Evolutionary conservation across 1,140 invertebrate genomes (phyloP), one percentile per base, ranked within the genome.

Genomic region (Ruditapes philippinarum): DNA sequence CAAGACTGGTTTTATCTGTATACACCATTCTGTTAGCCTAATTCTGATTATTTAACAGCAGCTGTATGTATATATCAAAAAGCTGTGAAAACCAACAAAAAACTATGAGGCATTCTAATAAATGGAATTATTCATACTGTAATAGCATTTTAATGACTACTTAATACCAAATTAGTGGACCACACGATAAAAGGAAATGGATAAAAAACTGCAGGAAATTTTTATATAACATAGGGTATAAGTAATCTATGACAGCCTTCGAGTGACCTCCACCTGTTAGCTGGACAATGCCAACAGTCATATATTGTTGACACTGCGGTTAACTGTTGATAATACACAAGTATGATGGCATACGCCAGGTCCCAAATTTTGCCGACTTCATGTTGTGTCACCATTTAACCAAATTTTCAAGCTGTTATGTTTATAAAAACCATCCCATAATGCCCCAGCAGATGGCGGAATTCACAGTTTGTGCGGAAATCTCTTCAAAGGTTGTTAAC

Each of bases 381-480:
- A 70, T 70, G 65, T 36, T 40, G 65, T 70, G 65, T 70, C 65
- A 38, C 33, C 33, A 38, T 70, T 70, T 70, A n/a, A 22, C 65
- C 65, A 70, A 70, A 54, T 36, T 65, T 31, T 40, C 74, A 78
- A 78, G 74, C 74, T 78, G 74, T 78, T 54, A 38, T 78, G 36
- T 70, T 70, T 70, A 25, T 45, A 70, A 70, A 70, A 36, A 70
- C 65, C 65, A 70, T 70, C 65, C 65, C 28, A 70, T 70, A 70
- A 70, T 70, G 65, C 65, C 65, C 40, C 42, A 51, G 40, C 70
- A 78, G 74, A 78, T 78, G 74, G 74, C 45, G 33, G 45, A 51
- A 78, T 78, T 78, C 74, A 78, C 74, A 54, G 74, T 78, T 78
- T 54, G 40, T 74, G 40, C 70, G 40, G 40, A 74, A 74, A 74